Conservation (phyloP, 2,797 vertebrate genomes). For the Taenioides sp. region DNA sequence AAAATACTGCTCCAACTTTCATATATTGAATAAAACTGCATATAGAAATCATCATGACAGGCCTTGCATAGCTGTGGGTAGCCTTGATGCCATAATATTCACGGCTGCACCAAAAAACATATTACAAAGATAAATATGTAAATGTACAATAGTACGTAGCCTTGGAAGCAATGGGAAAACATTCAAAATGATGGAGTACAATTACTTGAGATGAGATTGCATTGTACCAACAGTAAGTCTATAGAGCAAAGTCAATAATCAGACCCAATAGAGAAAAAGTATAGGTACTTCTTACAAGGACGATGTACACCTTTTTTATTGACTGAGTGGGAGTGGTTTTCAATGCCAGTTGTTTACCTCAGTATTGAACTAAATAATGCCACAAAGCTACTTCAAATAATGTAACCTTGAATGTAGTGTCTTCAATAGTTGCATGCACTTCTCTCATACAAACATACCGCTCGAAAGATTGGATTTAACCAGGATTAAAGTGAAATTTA, state of each 20-base stretch:
- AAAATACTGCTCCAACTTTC: too few relatives aligned
- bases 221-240: neutral
- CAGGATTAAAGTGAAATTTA: neutral
- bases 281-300: constrained; percentile 1
- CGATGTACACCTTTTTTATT: neutral
- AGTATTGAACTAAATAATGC: neutral
- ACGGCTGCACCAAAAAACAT: constrained; percentile 7
- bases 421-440: neutral
- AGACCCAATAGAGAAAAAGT: neutral
- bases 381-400: neutral
- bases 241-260: neutral
- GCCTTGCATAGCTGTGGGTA: neutral
- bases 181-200: neutral
- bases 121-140: constrained; percentile 29
- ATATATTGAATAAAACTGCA: too few relatives aligned
- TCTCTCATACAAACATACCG: neutral
- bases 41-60: too few relatives aligned
- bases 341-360: neutral
- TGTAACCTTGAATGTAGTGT: neutral
- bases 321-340: neutral
- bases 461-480: too few relatives aligned
- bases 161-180: neutral
- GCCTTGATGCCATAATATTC: neutral
- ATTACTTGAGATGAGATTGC: neutral
- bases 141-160: constrained; percentile 10